phyloP scores from a whole-genome alignment of 2,888 invertebrate species.

The Nasonia oneida region DNA sequence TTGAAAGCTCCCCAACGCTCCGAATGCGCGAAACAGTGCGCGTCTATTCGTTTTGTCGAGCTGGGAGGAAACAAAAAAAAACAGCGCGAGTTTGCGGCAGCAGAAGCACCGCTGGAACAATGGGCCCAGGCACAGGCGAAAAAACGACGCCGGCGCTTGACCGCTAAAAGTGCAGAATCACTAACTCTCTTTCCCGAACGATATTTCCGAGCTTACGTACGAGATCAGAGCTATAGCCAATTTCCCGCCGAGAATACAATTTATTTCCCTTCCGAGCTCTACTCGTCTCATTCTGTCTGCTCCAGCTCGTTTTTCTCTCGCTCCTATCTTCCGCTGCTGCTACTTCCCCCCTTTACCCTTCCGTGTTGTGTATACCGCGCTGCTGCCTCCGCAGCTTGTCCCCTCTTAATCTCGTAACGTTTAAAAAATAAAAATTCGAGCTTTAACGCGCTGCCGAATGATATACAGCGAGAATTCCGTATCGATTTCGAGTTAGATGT shows the following conservation, averaged over 20 bases:
- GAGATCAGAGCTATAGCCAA: slow-evolving; percentile 62
- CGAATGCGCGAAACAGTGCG: background rate
- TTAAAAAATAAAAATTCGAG: slow-evolving; percentile 38
- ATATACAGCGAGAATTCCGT: too few species aligned
- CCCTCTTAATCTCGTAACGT: background rate
- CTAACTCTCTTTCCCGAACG: slow-evolving; percentile 58
- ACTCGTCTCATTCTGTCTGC: slow-evolving; percentile 51
- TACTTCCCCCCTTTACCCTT: slow-evolving; percentile 14
- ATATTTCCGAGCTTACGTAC: slow-evolving; percentile 61
- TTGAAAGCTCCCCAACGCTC: slow-evolving; percentile 38
- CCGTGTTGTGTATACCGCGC: too few species aligned
- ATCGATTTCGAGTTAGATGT: too few species aligned
- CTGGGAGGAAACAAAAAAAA: background rate
- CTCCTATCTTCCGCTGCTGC: slow-evolving; percentile 28
- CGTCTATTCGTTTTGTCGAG: slow-evolving; percentile 18
- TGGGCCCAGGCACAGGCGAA: background rate
- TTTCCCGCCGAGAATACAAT: slow-evolving; percentile 64
- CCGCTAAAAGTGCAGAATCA: slow-evolving; percentile 65
- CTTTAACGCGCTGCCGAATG: background rate
- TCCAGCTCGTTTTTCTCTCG: slow-evolving; percentile 54
- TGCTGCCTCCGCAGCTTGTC: background rate
- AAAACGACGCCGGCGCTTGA: slow-evolving; percentile 37
- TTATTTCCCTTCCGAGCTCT: slow-evolving; percentile 58
- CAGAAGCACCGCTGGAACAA: background rate
- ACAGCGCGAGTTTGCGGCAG: background rate